Percentiles rank a stretch among this genome's conserved stretches.
phyloP scores from a whole-genome alignment of 1,140 invertebrate species.

The Drosophila sp. region DNA sequence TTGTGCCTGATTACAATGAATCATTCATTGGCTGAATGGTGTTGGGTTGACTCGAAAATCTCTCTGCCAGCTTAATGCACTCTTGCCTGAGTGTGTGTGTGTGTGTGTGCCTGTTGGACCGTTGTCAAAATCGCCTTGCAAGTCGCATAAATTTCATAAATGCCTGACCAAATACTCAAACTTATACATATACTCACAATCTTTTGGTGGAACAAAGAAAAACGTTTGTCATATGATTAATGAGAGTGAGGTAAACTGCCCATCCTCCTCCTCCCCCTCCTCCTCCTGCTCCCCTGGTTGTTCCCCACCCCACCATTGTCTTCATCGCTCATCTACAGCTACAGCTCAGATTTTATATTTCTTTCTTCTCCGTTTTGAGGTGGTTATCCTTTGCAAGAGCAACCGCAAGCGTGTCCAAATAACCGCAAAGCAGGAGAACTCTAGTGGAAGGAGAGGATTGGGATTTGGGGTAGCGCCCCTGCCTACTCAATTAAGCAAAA shows the following conservation, averaged over 20 bases:
- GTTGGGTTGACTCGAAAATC: constrained; percentile 10
- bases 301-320: neutral
- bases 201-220: constrained; percentile 64
- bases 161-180: constrained; percentile 35
- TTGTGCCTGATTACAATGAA: constrained; percentile 44
- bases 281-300: neutral
- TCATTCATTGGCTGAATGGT: constrained; percentile 38
- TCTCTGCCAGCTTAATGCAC: constrained; percentile 4
- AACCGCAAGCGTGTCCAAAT: constrained; percentile 41
- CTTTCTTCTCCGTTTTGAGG: neutral
- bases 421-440: constrained; percentile 25
- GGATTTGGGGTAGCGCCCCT: neutral
- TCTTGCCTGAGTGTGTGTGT: neutral
- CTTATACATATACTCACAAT: constrained; percentile 19
- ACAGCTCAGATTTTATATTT: neutral
- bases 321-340: neutral
- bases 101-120: constrained; percentile 29
- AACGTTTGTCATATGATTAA: constrained; percentile 80
- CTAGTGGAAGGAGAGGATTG: neutral
- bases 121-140: constrained; percentile 62
- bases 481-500: constrained; percentile 56
- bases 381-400: constrained; percentile 12
- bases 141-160: constrained; percentile 66
- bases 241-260: constrained; percentile 25
- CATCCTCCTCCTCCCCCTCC: neutral